Percentiles rank a stretch among this genome's conserved stretches.
phyloP scores from a whole-genome alignment of 2,797 vertebrate genomes.

The Vireo griseus region DNA sequence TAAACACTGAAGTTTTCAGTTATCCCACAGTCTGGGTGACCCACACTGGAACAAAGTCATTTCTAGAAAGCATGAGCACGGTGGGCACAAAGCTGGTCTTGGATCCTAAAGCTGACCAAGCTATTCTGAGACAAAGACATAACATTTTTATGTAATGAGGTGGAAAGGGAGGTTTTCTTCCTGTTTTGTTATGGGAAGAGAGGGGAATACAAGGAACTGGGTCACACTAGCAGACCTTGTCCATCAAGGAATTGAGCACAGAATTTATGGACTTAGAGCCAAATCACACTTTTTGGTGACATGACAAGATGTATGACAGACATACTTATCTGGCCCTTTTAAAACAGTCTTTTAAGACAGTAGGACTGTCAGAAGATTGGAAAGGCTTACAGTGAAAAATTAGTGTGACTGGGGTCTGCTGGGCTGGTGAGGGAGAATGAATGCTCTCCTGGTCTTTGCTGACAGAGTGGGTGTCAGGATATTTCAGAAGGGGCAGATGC shows the following conservation, averaged over 20 bases:
- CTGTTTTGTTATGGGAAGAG: background rate
- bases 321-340: background rate
- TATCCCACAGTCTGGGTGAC: background rate
- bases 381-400: background rate
- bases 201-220: background rate
- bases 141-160: background rate
- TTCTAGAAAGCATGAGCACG: conserved; percentile 36
- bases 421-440: background rate
- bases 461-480: background rate
- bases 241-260: background rate
- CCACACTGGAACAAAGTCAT: background rate
- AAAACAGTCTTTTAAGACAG: background rate
- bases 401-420: background rate
- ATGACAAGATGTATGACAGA: too few relatives aligned
- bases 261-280: background rate
- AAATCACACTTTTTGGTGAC: background rate
- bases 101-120: background rate
- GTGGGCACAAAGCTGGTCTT: background rate
- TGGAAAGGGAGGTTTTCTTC: background rate
- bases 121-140: background rate
- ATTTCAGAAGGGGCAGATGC: background rate
- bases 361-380: background rate
- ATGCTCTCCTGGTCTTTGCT: background rate
- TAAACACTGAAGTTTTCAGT: conserved; percentile 29
- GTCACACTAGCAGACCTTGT: background rate